Conservation (phyloP, 2,888 invertebrate species). For the Liopterus haemorrhoidalis region DNA sequence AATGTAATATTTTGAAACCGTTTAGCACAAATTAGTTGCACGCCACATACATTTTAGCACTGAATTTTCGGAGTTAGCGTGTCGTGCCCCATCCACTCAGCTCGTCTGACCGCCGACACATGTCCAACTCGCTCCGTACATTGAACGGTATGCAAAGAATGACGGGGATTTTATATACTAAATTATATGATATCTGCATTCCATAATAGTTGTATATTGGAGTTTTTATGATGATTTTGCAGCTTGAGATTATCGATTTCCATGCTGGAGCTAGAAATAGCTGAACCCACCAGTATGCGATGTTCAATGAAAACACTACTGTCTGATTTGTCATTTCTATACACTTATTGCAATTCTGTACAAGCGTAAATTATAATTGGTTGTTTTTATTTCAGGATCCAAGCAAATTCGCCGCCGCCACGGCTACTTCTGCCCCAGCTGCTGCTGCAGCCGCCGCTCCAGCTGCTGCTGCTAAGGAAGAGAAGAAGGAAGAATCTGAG, state of each 20-base stretch:
- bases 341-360: conserved; percentile 1
- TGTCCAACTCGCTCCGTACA: no score
- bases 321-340: conserved; percentile 20
- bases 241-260: conserved; percentile 36
- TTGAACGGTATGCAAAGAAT: no score
- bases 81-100: no score
- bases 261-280: conserved; percentile 46
- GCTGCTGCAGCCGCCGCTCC: conserved; percentile 59
- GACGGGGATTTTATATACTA: conserved; percentile 2
- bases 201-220: conserved; percentile 8
- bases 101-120: no score
- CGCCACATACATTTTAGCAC: no score
- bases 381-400: conserved; percentile 67
- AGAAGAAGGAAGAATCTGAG: conserved; percentile 75
- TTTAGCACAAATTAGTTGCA: no score
- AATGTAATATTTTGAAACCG: no score
- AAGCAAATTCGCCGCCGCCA: conserved; percentile 78
- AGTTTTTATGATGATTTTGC: conserved; percentile 38
- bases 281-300: conserved; percentile 43
- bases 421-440: conserved; percentile 56
- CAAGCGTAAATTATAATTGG: conserved; percentile 13
- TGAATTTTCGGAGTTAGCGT: no score
- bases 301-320: conserved; percentile 24
- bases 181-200: conserved; percentile 6
- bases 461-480: conserved; percentile 64